Conservation (phyloP, 1,140 invertebrate species). For the Subanguina moxae region DNA sequence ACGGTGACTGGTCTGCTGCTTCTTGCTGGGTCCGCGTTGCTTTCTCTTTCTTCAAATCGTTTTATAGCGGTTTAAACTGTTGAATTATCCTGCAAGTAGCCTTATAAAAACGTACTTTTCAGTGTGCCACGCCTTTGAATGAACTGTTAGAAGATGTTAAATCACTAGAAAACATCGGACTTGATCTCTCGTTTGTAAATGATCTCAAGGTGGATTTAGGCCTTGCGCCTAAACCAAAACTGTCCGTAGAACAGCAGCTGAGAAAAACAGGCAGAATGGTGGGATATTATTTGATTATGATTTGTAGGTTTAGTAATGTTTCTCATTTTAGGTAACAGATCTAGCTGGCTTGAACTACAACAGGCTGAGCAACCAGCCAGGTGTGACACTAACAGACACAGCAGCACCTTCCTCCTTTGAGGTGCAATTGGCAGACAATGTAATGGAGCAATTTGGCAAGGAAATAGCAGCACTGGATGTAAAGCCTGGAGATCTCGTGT, state of each 20-base stretch:
- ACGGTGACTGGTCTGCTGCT: too few relatives aligned
- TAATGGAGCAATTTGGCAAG: constrained; percentile 10
- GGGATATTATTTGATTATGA: too few relatives aligned
- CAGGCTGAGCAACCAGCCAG: constrained; percentile 8
- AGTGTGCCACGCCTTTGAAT: background rate
- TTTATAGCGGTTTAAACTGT: too few relatives aligned
- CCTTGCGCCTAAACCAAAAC: background rate
- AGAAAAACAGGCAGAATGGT: constrained; percentile 15
- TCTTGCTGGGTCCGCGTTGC: too few relatives aligned
- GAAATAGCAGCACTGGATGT: constrained; percentile 21
- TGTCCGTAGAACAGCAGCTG: constrained; percentile 1
- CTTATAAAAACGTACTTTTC: too few relatives aligned
- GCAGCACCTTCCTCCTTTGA: constrained; percentile 11
- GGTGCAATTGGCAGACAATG: constrained; percentile 26
- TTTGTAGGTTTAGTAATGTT: too few relatives aligned
- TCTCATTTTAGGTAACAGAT: constrained; percentile 12
- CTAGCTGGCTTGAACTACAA: constrained; percentile 23
- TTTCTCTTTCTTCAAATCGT: too few relatives aligned
- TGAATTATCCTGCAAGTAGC: too few relatives aligned
- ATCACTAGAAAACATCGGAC: constrained; percentile 17
- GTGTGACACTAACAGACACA: constrained; percentile 16
- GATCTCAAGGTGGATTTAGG: constrained; percentile 21
- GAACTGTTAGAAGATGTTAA: constrained; percentile 19
- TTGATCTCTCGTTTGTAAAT: constrained; percentile 17
- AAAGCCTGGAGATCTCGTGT: constrained; percentile 19